These are phyloP conservation scores for Caenorhabditis sinica DNA, from an alignment of 2,888 invertebrate genomes.

Conservation along the genomic window DNA sequence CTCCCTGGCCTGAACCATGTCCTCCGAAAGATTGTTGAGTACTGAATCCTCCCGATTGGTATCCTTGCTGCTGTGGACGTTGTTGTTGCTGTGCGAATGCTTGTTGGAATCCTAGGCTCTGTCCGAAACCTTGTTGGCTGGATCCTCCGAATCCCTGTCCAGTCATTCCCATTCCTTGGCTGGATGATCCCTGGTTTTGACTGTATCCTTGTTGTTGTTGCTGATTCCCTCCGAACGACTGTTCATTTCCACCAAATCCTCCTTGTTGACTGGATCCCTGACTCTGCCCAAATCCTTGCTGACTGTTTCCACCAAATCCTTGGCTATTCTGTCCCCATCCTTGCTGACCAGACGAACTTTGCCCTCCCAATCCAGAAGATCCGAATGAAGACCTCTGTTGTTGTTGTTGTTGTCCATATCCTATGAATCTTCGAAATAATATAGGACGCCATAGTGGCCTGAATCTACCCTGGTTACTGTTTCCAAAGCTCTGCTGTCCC, in stretches of 20 bases:
- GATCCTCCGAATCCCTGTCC: constrained; percentile 27
- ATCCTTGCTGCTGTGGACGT: constrained; percentile 21
- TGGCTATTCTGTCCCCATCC: constrained; percentile 3
- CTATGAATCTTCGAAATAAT: constrained; percentile 44
- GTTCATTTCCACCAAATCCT: constrained; percentile 5
- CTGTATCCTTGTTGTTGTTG: constrained; percentile 18
- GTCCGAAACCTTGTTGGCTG: constrained; percentile 7
- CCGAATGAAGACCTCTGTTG: constrained; percentile 26
- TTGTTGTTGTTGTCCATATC: constrained; percentile 46
- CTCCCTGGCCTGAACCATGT: constrained; percentile 1
- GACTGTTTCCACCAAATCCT: constrained; percentile 23
- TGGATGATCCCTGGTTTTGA: no score
- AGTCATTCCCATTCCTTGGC: background rate
- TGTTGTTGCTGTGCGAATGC: constrained; percentile 20
- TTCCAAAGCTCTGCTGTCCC: constrained; percentile 50
- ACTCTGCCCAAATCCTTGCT: constrained; percentile 22
- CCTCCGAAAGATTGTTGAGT: constrained; percentile 29
- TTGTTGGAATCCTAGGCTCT: constrained; percentile 13
- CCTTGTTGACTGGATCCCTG: constrained; percentile 14
- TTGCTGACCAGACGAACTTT: background rate
- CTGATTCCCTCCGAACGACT: background rate
- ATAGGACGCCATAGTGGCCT: constrained; percentile 44
- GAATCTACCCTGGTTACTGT: constrained; percentile 48
- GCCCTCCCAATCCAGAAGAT: constrained; percentile 27
- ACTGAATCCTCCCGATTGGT: constrained; percentile 16